phyloP scores from a whole-genome alignment of 2,888 invertebrate genomes.

The Thecophora atra region DNA sequence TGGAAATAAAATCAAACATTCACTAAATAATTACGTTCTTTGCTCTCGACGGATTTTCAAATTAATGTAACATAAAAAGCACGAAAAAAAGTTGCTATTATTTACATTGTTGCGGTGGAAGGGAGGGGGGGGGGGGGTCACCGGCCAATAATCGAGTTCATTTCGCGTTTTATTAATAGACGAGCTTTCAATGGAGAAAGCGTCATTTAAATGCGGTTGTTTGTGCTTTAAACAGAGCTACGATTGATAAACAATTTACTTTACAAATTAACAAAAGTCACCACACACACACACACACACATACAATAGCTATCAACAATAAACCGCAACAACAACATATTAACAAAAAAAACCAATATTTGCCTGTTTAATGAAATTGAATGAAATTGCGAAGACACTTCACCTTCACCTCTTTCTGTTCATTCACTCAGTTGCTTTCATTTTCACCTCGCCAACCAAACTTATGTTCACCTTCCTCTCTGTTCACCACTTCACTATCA shows the following conservation, averaged over 20 bases:
- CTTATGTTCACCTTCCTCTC: background rate
- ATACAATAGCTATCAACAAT: background rate
- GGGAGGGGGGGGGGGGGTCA: background rate
- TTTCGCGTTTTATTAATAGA: slow-evolving; percentile 7
- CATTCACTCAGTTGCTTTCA: no score
- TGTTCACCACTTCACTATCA: background rate
- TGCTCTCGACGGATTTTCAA: no score
- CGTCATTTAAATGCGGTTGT: background rate
- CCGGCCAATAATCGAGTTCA: slow-evolving; percentile 7
- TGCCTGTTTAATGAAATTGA: slow-evolving; percentile 7
- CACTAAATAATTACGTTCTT: no score
- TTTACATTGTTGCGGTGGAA: background rate
- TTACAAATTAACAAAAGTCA: background rate
- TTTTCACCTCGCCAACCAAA: no score
- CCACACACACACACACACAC: background rate
- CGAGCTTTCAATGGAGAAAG: slow-evolving; percentile 7
- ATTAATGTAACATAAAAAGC: no score
- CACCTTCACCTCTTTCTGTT: no score
- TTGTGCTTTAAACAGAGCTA: background rate
- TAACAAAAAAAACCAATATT: background rate
- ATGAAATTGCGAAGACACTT: background rate
- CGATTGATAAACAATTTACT: slow-evolving; percentile 11
- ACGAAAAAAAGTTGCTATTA: no score
- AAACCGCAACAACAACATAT: background rate
- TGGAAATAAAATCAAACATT: background rate